A percentile compares a stretch with the other conserved stretches of the same genome.
These are phyloP conservation scores for Chalcosyrphus nemorum DNA, from an alignment of 2,888 invertebrate genomes.

Conservation along the genomic window DNA sequence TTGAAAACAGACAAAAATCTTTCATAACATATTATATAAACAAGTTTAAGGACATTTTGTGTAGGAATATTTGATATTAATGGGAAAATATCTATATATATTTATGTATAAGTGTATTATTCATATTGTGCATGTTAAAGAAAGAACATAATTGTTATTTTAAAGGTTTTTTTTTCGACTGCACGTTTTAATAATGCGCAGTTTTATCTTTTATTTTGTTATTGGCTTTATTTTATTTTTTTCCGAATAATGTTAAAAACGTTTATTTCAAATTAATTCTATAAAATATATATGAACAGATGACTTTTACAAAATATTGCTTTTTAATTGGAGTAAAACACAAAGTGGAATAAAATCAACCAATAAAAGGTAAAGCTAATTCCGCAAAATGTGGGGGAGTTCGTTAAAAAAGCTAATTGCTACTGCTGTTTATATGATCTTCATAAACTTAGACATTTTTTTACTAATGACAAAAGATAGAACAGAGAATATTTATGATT, in stretches of 20 bases:
- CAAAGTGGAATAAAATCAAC: no score
- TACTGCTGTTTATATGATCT: no score
- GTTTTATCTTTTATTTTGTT: constrained; percentile 33
- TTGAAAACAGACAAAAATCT: not conserved
- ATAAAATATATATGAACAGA: constrained; percentile 39
- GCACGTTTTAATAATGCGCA: not conserved
- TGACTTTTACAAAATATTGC: constrained; percentile 24
- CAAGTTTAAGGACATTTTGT: constrained; percentile 3
- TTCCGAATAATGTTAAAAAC: constrained; percentile 11
- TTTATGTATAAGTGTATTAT: constrained; percentile 36
- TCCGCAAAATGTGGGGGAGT: no score
- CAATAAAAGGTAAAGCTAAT: no score
- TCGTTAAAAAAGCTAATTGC: no score
- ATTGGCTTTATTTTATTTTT: constrained; percentile 12
- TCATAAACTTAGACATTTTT: no score
- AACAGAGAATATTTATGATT: no score
- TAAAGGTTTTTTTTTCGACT: not conserved
- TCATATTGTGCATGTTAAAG: constrained; percentile 1
- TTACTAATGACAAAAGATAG: no score
- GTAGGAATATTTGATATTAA: constrained; percentile 15
- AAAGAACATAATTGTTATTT: constrained; percentile 9
- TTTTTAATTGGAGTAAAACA: no score
- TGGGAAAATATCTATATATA: constrained; percentile 24
- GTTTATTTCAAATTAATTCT: constrained; percentile 9
- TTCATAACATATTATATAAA: not conserved